These are phyloP conservation scores for Atlantisia rogersi DNA, from an alignment of 2,113 vertebrate genomes.

Conservation along the genomic window DNA sequence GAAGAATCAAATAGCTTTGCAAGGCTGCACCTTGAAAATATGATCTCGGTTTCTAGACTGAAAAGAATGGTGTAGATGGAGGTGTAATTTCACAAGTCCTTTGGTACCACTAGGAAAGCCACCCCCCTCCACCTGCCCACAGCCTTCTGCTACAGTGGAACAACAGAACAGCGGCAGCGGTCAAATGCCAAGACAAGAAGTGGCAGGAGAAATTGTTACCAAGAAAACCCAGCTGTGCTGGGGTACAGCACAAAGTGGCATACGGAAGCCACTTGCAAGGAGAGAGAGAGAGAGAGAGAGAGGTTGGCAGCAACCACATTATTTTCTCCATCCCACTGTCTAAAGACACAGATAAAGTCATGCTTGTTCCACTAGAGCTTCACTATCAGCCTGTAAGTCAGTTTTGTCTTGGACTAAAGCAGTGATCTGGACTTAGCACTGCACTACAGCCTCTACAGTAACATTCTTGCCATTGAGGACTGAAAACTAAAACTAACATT, in stretches of 20 bases:
- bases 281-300: neutral
- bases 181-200: conserved; percentile 22
- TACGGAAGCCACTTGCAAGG: neutral
- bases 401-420: neutral
- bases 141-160: neutral
- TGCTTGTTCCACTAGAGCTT: neutral
- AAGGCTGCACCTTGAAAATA: neutral
- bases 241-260: neutral
- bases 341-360: neutral
- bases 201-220: conserved; percentile 6
- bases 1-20: neutral
- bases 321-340: neutral
- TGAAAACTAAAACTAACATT: neutral
- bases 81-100: neutral
- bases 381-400: neutral
- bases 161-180: neutral
- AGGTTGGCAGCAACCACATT: neutral
- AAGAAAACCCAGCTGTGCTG: conserved; percentile 38
- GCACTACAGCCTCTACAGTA: neutral
- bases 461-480: neutral
- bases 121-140: neutral
- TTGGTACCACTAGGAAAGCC: neutral
- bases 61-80: neutral
- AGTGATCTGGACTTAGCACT: neutral
- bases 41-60: neutral